phyloP scores from a whole-genome alignment of 2,113 vertebrate genomes.

The Aythya baeri region DNA sequence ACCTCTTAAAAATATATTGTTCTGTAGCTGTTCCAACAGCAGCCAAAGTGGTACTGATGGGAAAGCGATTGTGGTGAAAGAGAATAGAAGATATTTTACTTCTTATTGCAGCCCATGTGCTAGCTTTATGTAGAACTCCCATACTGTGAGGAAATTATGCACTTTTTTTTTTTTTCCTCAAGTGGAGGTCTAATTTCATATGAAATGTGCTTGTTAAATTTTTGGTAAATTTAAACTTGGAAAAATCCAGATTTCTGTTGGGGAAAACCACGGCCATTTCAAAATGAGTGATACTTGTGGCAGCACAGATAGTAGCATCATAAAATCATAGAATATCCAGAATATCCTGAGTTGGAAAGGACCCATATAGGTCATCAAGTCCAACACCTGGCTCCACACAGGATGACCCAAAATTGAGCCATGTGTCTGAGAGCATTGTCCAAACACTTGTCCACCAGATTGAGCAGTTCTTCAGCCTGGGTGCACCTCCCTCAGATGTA shows the following conservation, averaged over 20 bases:
- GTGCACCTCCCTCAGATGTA: too few species aligned
- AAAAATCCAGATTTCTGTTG: neutral
- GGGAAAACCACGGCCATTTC: neutral
- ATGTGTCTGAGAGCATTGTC: too few species aligned
- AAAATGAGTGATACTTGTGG: neutral
- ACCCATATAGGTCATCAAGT: too few species aligned
- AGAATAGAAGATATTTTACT: neutral
- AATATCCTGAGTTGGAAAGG: too few species aligned
- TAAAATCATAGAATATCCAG: too few species aligned
- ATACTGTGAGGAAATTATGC: neutral
- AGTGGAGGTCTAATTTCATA: neutral
- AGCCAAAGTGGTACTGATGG: neutral
- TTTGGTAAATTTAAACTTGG: neutral
- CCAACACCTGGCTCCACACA: too few species aligned
- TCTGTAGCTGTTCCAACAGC: neutral
- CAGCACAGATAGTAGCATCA: neutral
- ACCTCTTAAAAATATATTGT: neutral
- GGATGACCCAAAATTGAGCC: too few species aligned
- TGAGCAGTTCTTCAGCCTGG: too few species aligned
- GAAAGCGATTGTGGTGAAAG: neutral
- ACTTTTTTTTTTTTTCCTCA: neutral
- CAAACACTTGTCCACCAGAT: too few species aligned
- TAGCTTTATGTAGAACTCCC: neutral
- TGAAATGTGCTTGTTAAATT: neutral
- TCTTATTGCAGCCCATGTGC: neutral